Base-by-base conservation (phyloP, 1,140 invertebrate species). In the Lepidurus apus region DNA sequence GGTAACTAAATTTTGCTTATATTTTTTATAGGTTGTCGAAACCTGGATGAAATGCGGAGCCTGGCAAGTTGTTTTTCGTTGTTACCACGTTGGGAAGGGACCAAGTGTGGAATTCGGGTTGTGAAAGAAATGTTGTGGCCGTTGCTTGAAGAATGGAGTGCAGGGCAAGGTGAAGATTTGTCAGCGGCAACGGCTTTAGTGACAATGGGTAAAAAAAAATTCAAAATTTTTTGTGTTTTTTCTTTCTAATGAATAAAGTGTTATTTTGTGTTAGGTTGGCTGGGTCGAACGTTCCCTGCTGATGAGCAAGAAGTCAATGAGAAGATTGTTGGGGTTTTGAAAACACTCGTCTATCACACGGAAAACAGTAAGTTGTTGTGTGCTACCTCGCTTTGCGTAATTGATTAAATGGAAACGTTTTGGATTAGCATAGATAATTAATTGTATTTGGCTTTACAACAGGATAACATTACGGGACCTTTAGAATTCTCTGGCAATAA, bases 81-180 rank as follows among this genome's bases (percentile, higher is more conserved):
- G 26, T n/a, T 78, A 24, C 34, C 65, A n/a, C 77, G 73, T 65
- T 78, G 77, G 73, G 73, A 79, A 74, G 78, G 74, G 34, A 44
- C 24, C 26, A 17, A 65, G 11, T 73, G 47, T 21, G 21, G 74
- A 5, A 43, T 74, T n/a, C 26, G 73, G 6, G 43, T 73, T 42
- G 53, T 65, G 53, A 78, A 78, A 73, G 26, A 78, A 47, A 10
- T 43, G 10, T 34, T 74, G 11, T 75, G 53, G 73, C 43, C 43
- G 43, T 79, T 78, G 17, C 74, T 79, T 45, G 73, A 75, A 74
- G 26, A 74, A 24, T 79, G 74, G 43, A 79, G 74, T 44, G 43
- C 42, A 13, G 74, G 78, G 43, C 53, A 79, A 43, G 74, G 53
- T 42, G 73, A 21, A 47, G 73, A 79, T 75, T 7, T 24, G 5